Evolutionary conservation across 2,113 vertebrate species (phyloP), one percentile per base, ranked within the genome.

Genomic region (Percopsis transmontana): DNA sequence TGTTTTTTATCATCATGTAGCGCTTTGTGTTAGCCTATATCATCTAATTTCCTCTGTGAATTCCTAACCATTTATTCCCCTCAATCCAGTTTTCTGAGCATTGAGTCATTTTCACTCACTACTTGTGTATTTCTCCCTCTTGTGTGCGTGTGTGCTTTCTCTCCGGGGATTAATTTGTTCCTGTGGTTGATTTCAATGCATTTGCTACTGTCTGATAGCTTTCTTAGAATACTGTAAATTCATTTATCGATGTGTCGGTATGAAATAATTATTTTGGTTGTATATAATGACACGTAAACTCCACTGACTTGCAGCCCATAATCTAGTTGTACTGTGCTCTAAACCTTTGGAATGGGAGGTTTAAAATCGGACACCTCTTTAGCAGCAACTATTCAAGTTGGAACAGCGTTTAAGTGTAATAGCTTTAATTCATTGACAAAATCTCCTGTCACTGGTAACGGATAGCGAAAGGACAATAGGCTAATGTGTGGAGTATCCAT

Each of bases 361-460:
- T 54, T 58, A 48, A 72, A 55, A 48, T 63, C n/a, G 33, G 58
- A 80, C 77, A 56, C 27, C 51, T 69, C 21, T 67, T 77, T 56
- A 67, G 62, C 72, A 86, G 67, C 66, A 70, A 68, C 27, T 68
- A 52, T 83, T 72, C 66, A 70, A 73, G 77, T 56, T 42, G 39
- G 65, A 70, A 59, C 50, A 42, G 24, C 24, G 53, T 66, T 74
- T 70, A 51, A 75, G 68, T 68, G 66, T 56, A 68, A 75, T 69
- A 48, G 70, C 73, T 65, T 59, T 75, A 76, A 76, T 79, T 82
- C 53, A 66, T 19, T 15, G 48, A 73, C 63, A 80, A 62, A 44
- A n/a, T 42, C 24, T 69, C 39, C 74, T 82, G 74, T 85, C 77
- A 53, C 56, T 14, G 60, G 55, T 70, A 77, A 84, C 45, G 70